Base-by-base conservation (phyloP, 2,113 vertebrate genomes). In the Poeciliopsis occidentalis region DNA sequence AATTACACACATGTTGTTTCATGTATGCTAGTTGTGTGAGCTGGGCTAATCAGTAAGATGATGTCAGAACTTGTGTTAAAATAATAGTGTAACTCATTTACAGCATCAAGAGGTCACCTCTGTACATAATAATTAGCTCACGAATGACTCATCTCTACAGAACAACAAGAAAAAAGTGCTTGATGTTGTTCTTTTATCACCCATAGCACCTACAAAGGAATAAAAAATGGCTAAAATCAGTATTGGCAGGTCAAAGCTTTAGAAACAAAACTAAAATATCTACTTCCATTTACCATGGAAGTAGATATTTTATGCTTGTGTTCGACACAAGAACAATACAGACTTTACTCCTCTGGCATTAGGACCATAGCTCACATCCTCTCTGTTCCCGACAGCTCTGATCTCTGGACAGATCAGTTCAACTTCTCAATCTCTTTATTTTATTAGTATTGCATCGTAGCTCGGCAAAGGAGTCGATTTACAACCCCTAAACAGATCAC, bases 401-500 rank as follows among this genome's bases (percentile, higher is more conserved):
- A 75, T 83, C 78, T 82, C 79, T 76, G 77, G 71, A 82, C 61
- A 86, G 84, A 88, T 88, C 81, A 88, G 83, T 84, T 89, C 74
- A 85, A 87, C 83, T 88, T 93, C 87, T 83, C 87, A 85, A 82
- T 85, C 85, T 87, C 64, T 87, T 71, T 85, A 85, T 88, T 91
- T 87, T 84, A 88, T 91, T 91, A 87, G 85, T 82, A 85, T 84
- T 86, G 85, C 85, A 86, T 89, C 87, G 88, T 67, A 75, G 79
- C 63, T 75, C 65, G 32, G 82, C 75, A 76, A 83, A 90, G 80
- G 80, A 88, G 87, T 73, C 76, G 64, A 89, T 91, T 91, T 92
- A 84, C 85, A 89, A 87, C 87, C 64, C 91, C 91, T 92, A 92
- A 92, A 91, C 84, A 81, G 84, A 92, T 91, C 85, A 90, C 88